These are phyloP conservation scores for Sebastes steindachneri DNA, from an alignment of 2,797 vertebrate genomes.

Conservation along the genomic window DNA sequence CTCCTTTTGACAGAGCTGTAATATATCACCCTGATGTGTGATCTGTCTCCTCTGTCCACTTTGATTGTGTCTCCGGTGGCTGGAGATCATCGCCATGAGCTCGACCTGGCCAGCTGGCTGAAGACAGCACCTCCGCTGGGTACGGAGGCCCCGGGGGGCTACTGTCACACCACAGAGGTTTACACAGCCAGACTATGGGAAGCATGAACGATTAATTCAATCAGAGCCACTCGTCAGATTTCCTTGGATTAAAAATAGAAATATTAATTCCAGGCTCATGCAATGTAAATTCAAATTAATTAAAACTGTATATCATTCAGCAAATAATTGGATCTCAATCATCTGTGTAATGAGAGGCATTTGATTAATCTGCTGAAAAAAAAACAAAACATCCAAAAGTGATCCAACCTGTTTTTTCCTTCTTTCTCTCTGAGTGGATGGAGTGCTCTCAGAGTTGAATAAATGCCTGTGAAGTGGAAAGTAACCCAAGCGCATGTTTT, in stretches of 20 bases:
- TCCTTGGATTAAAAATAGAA: slow-evolving; percentile 63
- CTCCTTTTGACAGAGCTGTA: slow-evolving; percentile 16
- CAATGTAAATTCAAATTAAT: slow-evolving; percentile 73
- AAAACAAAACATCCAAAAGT: slow-evolving; percentile 29
- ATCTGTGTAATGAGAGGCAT: slow-evolving; percentile 79
- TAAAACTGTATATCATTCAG: slow-evolving; percentile 70
- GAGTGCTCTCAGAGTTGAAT: slow-evolving; percentile 23
- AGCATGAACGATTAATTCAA: slow-evolving; percentile 58
- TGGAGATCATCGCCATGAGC: slow-evolving; percentile 30
- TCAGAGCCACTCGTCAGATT: slow-evolving; percentile 47
- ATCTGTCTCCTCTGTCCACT: slow-evolving; percentile 58
- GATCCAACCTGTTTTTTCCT: slow-evolving; percentile 28
- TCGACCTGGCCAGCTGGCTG: slow-evolving; percentile 37
- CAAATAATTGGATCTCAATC: slow-evolving; percentile 79
- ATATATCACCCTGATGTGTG: slow-evolving; percentile 64
- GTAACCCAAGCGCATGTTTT: slow-evolving; percentile 39
- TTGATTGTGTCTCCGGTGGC: slow-evolving; percentile 63
- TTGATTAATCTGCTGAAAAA: slow-evolving; percentile 66
- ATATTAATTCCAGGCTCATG: slow-evolving; percentile 62
- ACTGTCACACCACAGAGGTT: not conserved
- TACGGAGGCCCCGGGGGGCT: slow-evolving; percentile 1
- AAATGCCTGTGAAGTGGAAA: slow-evolving; percentile 27
- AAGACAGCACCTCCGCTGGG: slow-evolving; percentile 38
- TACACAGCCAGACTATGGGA: slow-evolving; percentile 11
- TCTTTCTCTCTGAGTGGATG: not conserved